Evolutionary conservation across 2,113 vertebrate genomes (phyloP), one percentile per base, ranked within the genome.

Genomic region (Sterrhoptilus dennistouni): DNA sequence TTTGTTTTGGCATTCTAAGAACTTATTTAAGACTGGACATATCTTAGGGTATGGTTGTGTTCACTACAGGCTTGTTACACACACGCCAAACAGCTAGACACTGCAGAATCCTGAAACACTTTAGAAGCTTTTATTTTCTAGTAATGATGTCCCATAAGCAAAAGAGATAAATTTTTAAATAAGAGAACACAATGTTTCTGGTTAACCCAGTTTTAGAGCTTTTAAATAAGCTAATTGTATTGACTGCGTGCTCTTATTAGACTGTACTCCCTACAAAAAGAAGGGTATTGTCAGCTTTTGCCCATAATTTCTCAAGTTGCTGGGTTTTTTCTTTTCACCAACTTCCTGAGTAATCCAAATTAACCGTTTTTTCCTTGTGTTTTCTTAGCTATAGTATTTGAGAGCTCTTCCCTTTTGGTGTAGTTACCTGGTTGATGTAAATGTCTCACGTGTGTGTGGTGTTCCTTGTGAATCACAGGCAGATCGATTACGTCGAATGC

Each of bases 401-500:
- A 80, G 38, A 52, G 7, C 7, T 80, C 24, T 89, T 78, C 9
- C 2, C 0, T 75, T 82, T n/a, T 78, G 64, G 7, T 91, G 42
- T 56, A 44, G 52, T 59, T 61, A 36, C 29, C 11, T 60, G n/a
- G 8, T 12, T 33, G 52, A n/a, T 36, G 3, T n/a, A 13, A 16
- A 18, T 42, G n/a, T 29, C 36, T 95, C 49, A 45, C 7, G n/a
- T n/a, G 6, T 74, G 21, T 85, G 38, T 14, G 75, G 8, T 74
- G 16, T 87, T 78, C 72, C 38, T 70, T 82, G 65, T 42, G 68
- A 83, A 85, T 79, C 89, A 14, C 90, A 99, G 99, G 98, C 98
- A 9, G 99, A 99, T 61, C 97, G 99, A 40, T 96, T 99, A n/a
- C 98, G 97, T 71, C 98, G 99, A 78, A 99, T 99, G 99, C 97